Evolutionary conservation across 2,113 vertebrate species (phyloP), one percentile per base, ranked within the genome.

Genomic region (Phainopepla nitens): DNA sequence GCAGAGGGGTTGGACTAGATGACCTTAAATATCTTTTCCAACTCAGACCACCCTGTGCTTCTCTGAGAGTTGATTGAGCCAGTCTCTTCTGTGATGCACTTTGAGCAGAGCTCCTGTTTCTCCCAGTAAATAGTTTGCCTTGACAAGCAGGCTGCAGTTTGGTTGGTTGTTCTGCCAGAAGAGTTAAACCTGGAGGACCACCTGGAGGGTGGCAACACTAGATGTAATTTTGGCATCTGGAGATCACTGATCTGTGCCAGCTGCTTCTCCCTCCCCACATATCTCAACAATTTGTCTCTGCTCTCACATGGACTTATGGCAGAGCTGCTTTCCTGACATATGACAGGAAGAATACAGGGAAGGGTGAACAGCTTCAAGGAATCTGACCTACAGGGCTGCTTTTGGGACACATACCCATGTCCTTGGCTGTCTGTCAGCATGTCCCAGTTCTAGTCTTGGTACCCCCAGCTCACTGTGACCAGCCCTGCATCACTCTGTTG

Each of bases 1-100:
- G 54, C 35, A 83, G 79, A 15, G 23, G 35, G 2, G 1, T 14
- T 54, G 72, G 53, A 61, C 28, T 66, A 25, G 31, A 21, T 56
- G 54, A 24, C 35, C 17, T 54, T 44, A 23, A 56, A 79, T 16
- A 24, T 73, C 35, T 66, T 35, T 41, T 45, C 49, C 66, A 66
- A 2, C 8, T 18, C 47, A 72, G 78, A 23, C 27, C 47, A 61
- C 33, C n/a, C 33, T 23, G 11, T 87, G 28, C 13, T 66, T 42
- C 65, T 49, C 9, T 53, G 41, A 39, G 19, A 78, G 58, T 25
- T 2, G 0, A 21, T 6, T 42, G 51, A 78, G 27, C 27, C 50
- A 49, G 20, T n/a, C 29, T 57, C 62, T 70, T 7, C 1, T 0
- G 42, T 42, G 31, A 33, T 1, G 0, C 41, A 27, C 27, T 61